Evolutionary conservation across 2,797 vertebrate genomes (phyloP).

Genomic region (Rhabdophis nuchalis): DNA sequence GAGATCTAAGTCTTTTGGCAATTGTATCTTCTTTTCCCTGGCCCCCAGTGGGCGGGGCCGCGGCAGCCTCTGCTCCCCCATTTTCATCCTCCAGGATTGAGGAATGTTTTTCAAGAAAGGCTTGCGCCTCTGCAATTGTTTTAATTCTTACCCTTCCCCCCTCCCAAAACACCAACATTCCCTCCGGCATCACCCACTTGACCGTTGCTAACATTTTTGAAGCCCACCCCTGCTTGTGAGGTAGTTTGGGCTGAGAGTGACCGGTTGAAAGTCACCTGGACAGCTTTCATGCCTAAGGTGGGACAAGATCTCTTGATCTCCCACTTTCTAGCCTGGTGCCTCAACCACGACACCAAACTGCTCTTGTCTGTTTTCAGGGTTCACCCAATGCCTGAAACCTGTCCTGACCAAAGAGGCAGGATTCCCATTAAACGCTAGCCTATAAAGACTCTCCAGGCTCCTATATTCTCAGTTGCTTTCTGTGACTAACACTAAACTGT

Average conservation of each 20-base stretch:
- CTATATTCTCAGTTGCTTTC: neutral
- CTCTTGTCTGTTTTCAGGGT: neutral
- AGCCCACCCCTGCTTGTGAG: neutral
- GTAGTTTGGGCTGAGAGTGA: neutral
- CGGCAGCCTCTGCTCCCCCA: too few species aligned
- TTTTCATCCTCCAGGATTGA: too few species aligned
- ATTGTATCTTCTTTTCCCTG: too few species aligned
- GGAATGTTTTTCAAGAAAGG: too few species aligned
- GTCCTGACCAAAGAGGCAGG: neutral
- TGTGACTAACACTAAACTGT: neutral
- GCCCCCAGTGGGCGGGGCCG: too few species aligned
- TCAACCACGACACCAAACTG: neutral
- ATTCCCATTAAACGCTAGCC: neutral
- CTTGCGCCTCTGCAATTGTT: too few species aligned
- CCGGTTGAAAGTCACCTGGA: neutral
- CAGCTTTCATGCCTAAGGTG: neutral
- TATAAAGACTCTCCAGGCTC: neutral
- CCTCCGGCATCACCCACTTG: too few species aligned
- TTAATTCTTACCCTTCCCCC: too few species aligned
- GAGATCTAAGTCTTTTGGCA: too few species aligned
- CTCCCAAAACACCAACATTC: too few species aligned
- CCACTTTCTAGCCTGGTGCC: neutral
- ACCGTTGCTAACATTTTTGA: too few species aligned
- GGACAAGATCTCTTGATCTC: neutral
- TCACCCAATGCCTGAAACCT: neutral